A percentile compares a stretch with the other conserved stretches of the same genome.
phyloP scores from a whole-genome alignment of 2,888 invertebrate genomes.

The Chaetogeoica ovagalla region DNA sequence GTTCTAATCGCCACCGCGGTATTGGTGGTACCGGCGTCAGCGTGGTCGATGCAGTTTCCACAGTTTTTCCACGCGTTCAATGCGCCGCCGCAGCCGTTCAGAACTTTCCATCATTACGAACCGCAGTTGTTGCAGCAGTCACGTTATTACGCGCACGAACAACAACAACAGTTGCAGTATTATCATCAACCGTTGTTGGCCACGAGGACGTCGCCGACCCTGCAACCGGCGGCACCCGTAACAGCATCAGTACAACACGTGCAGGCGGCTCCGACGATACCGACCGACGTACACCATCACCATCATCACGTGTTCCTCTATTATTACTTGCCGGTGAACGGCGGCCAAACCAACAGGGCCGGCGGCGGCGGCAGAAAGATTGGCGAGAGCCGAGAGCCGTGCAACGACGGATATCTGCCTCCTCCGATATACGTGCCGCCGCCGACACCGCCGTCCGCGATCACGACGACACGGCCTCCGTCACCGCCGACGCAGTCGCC shows the following conservation, averaged over 20 bases:
- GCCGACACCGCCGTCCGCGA: background rate
- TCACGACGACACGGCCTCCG: background rate
- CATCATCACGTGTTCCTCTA: constrained; percentile 25
- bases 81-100: background rate
- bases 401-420: background rate
- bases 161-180: background rate
- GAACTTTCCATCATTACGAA: background rate
- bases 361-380: background rate
- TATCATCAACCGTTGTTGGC: background rate
- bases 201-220: background rate
- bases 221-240: too few relatives aligned
- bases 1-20: background rate
- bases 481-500: background rate
- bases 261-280: background rate
- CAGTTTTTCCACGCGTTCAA: constrained; percentile 2
- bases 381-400: background rate
- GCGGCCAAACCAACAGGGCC: background rate
- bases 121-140: background rate
- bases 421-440: constrained; percentile 4
- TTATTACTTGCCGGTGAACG: background rate
- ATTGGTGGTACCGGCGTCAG: background rate
- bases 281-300: background rate
- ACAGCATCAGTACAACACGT: too few relatives aligned
- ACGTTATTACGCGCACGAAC: background rate
- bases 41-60: constrained; percentile 22